phyloP scores from a whole-genome alignment of 2,888 invertebrate genomes.

The Phortica magna region DNA sequence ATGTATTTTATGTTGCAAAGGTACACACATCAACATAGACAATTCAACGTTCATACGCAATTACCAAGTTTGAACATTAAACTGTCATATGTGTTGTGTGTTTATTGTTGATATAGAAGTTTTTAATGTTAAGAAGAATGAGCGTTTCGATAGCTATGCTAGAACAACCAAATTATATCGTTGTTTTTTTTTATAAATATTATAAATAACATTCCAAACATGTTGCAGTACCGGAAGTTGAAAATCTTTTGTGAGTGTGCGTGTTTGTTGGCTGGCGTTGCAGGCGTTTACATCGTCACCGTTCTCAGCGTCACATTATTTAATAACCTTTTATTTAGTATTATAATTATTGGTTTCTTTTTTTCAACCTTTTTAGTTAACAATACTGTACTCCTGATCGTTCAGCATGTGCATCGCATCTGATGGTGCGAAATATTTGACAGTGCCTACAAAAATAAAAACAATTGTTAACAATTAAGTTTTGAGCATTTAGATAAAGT shows the following conservation, averaged over 20 bases:
- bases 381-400: constrained; percentile 76
- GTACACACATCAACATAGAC: too few species aligned
- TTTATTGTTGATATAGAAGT: too few species aligned
- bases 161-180: too few species aligned
- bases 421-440: constrained; percentile 82
- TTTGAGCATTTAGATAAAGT: neutral
- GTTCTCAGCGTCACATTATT: too few species aligned
- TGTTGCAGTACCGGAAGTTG: constrained; percentile 28
- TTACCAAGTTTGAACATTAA: too few species aligned
- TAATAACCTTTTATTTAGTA: constrained; percentile 21
- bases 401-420: constrained; percentile 84
- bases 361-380: constrained; percentile 58
- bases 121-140: too few species aligned
- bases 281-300: constrained; percentile 34
- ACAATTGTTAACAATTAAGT: constrained; percentile 38
- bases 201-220: too few species aligned
- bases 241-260: constrained; percentile 26
- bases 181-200: too few species aligned
- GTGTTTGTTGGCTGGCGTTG: constrained; percentile 41
- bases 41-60: too few species aligned
- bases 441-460: constrained; percentile 76
- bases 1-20: too few species aligned
- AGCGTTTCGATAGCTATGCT: too few species aligned
- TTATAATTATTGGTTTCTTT: constrained; percentile 29
- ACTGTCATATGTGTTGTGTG: too few species aligned